Conservation (phyloP, 92 coral and sea anemone genomes). For the Umimayanthus chanpuru region DNA sequence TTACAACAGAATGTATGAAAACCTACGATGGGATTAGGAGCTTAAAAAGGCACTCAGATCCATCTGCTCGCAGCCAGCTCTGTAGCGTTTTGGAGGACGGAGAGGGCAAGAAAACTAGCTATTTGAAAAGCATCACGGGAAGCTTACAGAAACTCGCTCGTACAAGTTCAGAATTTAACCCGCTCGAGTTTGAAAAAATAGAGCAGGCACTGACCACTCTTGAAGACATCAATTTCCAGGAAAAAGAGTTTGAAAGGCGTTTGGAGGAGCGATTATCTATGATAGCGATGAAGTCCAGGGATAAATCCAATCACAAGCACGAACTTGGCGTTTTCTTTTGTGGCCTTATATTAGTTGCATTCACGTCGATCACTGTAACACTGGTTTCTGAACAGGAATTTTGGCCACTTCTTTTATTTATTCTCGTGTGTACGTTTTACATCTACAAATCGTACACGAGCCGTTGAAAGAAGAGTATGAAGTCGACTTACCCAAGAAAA, state of each 20-base stretch:
- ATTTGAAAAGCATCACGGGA: neutral
- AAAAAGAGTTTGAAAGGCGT: conserved; percentile 14
- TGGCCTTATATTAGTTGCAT: conserved; percentile 11
- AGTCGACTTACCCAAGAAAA: neutral
- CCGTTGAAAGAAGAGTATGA: neutral
- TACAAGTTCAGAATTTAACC: neutral
- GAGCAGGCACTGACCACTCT: neutral
- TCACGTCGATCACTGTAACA: conserved; percentile 11
- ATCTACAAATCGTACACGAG: conserved; percentile 8
- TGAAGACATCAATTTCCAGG: neutral
- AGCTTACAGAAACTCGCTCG: neutral
- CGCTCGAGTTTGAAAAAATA: neutral
- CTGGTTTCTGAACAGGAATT: conserved; percentile 12
- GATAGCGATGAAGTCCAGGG: neutral
- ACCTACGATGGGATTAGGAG: conserved; percentile 11
- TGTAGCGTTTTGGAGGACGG: neutral
- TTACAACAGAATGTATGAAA: conserved; percentile 12
- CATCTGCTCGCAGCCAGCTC: conserved; percentile 15
- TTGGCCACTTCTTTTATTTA: conserved; percentile 9
- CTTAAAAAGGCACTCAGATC: conserved; percentile 15
- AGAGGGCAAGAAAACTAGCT: neutral
- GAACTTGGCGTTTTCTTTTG: conserved; percentile 14
- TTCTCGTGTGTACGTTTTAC: conserved; percentile 8
- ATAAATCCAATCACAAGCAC: neutral
- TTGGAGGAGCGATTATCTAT: neutral